These are phyloP conservation scores for Apis laboriosa DNA, from an alignment of 1,140 invertebrate genomes.

Conservation along the genomic window DNA sequence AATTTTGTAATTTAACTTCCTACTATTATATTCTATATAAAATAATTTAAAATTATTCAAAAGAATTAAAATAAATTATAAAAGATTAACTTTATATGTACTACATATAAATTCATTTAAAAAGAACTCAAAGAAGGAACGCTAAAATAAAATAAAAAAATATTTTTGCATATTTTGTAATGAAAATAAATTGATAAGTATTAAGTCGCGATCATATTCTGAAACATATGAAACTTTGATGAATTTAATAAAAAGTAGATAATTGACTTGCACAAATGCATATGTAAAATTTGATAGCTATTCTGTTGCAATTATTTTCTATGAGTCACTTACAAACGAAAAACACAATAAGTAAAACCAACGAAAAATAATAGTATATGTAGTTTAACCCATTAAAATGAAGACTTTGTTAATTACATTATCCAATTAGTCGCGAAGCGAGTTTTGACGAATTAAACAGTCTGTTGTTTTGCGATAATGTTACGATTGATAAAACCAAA, in stretches of 20 bases:
- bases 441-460: slow-evolving; percentile 8
- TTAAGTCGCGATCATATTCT: neutral
- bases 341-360: slow-evolving; percentile 15
- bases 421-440: slow-evolving; percentile 55
- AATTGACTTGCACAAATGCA: neutral
- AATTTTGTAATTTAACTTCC: neutral
- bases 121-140: neutral
- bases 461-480: slow-evolving; percentile 38
- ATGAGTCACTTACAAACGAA: slow-evolving; percentile 15
- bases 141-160: neutral
- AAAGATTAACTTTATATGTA: neutral
- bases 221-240: neutral
- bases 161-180: neutral
- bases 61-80: neutral
- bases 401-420: slow-evolving; percentile 59
- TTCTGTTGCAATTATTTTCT: neutral
- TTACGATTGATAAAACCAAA: slow-evolving; percentile 34
- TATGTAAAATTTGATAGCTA: slow-evolving; percentile 6
- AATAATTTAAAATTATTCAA: neutral
- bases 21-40: neutral
- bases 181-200: neutral
- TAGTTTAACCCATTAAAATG: slow-evolving; percentile 56
- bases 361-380: slow-evolving; percentile 17
- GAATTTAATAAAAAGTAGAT: neutral
- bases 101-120: too few species aligned